Evolutionary conservation across 2,797 vertebrate species (phyloP), one percentile per base, ranked within the genome.

Genomic region (Sebastes matsubarae): DNA sequence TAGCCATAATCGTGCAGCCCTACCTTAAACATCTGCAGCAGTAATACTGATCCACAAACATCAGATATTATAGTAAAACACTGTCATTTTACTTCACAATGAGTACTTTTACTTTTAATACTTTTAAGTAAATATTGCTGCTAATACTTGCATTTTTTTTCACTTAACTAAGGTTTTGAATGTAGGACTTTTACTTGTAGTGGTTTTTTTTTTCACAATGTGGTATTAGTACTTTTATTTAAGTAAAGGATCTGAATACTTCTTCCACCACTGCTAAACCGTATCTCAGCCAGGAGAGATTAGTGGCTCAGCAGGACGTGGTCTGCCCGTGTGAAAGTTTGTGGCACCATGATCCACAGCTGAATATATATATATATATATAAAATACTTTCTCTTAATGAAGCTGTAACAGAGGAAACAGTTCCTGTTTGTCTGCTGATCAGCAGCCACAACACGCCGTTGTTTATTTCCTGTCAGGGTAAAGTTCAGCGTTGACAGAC

Each of bases 321-420:
- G n/a, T 55, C 11, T 71, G 11, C 57, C 54, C 13, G 29, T 42
- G 68, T 36, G 34, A 58, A 82, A 59, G 59, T 81, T 79, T 46
- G 1, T 72, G 6, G 20, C 30, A 13, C 59, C 32, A 6, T 32
- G 32, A 70, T 60, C 18, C 46, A 60, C 29, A 78, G 66, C 76
- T 88, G 79, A 27, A 25, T 42, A 34, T 10, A 34, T 34, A 34
- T 32, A 32, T 32, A 32, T 32, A 32, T 32, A 52, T 22, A 25
- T 25, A 38, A 13, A 38, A 38, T 38, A 38, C 46, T 63, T 68
- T 73, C 52, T 14, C 58, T 54, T 16, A 32, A 36, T 57, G 42
- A 82, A 36, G 72, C 36, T 30, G 4, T 13, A 24, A n/a, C 20
- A 3, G 67, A 24, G 61, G 55, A 27, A 46, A 2, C 18, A 12